Evolutionary conservation across 2,113 vertebrate genomes (phyloP).

Genomic region (Litocranius walleri): DNA sequence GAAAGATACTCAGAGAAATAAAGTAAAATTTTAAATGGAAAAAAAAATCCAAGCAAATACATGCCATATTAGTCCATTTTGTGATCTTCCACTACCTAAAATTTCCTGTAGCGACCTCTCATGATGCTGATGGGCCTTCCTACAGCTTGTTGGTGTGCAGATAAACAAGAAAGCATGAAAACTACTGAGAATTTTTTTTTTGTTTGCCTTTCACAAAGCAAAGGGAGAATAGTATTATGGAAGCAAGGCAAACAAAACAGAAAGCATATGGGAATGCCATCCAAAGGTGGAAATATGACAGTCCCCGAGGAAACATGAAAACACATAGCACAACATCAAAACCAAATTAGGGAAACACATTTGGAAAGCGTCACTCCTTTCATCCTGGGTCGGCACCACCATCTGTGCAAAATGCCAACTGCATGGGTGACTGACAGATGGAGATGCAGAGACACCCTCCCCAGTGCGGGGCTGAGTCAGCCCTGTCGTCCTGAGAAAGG

Average conservation of each 20-base stretch:
- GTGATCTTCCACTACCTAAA: not conserved
- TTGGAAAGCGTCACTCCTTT: not conserved
- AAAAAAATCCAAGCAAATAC: not conserved
- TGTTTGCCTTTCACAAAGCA: not conserved
- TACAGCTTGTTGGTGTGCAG: not conserved
- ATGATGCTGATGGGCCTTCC: too few relatives aligned
- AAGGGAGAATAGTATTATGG: not conserved
- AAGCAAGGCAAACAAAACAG: not conserved
- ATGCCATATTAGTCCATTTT: not conserved
- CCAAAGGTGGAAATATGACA: not conserved
- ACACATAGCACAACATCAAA: not conserved
- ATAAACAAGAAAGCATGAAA: not conserved
- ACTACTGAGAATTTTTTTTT: too few relatives aligned
- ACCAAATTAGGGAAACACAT: not conserved
- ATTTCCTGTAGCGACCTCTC: fast-evolving
- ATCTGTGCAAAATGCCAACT: not conserved
- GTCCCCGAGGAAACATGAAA: not conserved
- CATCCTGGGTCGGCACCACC: not conserved
- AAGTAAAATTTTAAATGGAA: too few relatives aligned
- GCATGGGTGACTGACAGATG: not conserved
- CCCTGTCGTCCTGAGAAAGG: not conserved
- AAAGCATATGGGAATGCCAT: not conserved
- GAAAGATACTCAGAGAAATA: too few relatives aligned
- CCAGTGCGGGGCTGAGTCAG: too few relatives aligned
- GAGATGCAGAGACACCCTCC: not conserved